Evolutionary conservation across 2,113 vertebrate genomes (phyloP).

Genomic region (Calonectris borealis): DNA sequence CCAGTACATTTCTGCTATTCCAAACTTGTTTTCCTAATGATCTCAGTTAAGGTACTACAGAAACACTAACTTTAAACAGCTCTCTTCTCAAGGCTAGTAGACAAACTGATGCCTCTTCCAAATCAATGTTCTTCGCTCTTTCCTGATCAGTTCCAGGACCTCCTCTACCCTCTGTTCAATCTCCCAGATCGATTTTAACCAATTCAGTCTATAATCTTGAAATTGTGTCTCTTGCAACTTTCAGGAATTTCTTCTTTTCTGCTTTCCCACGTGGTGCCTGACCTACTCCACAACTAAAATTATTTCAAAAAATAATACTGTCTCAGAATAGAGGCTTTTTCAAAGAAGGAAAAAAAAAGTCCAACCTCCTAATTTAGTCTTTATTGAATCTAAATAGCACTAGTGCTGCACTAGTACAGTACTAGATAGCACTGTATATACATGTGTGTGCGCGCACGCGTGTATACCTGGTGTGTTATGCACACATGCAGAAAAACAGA

Average conservation of each 20-base stretch:
- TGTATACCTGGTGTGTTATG: not conserved
- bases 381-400: not conserved
- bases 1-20: not conserved
- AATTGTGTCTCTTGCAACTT: not conserved
- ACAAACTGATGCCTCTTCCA: not conserved
- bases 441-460: too few species aligned
- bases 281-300: not conserved
- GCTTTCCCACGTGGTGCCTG: not conserved
- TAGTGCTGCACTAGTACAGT: not conserved
- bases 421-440: not conserved
- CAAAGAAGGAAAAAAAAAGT: not conserved
- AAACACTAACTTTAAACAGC: not conserved
- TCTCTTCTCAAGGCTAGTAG: not conserved
- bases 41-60: not conserved
- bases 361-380: not conserved
- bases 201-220: not conserved
- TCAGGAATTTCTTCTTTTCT: not conserved
- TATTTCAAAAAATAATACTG: not conserved
- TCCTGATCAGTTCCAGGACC: not conserved
- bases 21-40: not conserved
- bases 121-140: not conserved
- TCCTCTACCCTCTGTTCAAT: not conserved
- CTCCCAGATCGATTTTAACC: not conserved
- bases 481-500: not conserved
- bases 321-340: not conserved